These are phyloP conservation scores for Odontophorus gujanensis DNA, from an alignment of 2,113 vertebrate species.

Conservation along the genomic window DNA sequence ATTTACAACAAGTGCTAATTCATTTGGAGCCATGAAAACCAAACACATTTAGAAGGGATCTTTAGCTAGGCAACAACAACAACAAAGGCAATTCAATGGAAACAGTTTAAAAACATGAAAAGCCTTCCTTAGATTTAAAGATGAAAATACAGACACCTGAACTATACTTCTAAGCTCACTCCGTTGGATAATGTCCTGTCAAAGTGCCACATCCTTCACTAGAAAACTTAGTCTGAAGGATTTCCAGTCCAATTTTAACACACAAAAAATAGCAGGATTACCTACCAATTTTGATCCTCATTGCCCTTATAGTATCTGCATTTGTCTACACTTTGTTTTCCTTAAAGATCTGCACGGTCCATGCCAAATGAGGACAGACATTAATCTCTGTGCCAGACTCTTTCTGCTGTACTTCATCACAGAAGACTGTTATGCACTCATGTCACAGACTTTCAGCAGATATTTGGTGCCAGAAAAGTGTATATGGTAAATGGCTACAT, in stretches of 20 bases:
- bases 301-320: not conserved
- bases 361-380: not conserved
- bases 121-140: not conserved
- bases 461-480: not conserved
- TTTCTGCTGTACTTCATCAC: not conserved
- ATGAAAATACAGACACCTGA: not conserved
- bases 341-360: not conserved
- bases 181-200: not conserved
- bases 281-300: not conserved
- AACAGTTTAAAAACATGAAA: not conserved
- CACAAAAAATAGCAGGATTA: not conserved
- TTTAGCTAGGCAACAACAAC: not conserved
- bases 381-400: not conserved
- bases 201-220: not conserved
- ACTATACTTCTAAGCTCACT: not conserved
- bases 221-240: not conserved
- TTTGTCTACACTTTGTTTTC: not conserved
- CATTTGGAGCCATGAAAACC: not conserved
- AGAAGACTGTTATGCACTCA: accelerated
- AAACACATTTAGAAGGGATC: not conserved
- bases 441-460: accelerated
- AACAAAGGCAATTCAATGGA: not conserved
- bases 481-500: not conserved
- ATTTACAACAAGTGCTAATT: not conserved
- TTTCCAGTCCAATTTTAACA: not conserved